These are phyloP conservation scores for Ibidorhyncha struthersii DNA, from an alignment of 2,113 vertebrate genomes.

Conservation along the genomic window DNA sequence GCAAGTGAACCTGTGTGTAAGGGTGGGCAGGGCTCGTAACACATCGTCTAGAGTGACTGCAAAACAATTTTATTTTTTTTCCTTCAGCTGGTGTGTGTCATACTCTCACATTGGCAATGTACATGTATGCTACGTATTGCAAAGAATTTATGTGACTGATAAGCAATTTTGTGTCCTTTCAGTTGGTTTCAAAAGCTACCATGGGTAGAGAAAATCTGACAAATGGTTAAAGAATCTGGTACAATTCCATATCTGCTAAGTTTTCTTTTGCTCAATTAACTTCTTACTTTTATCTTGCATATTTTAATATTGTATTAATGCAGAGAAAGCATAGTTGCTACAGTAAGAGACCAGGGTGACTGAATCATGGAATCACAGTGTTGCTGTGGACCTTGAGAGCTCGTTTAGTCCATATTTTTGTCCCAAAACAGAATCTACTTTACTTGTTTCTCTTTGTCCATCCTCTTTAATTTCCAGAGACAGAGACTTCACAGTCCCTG, in stretches of 20 bases:
- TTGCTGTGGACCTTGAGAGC: background rate
- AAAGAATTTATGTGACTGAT: background rate
- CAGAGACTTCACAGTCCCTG: background rate
- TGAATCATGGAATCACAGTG: background rate
- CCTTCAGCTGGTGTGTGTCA: background rate
- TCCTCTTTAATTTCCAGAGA: background rate
- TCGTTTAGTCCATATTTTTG: background rate
- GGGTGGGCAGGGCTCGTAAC: background rate
- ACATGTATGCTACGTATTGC: rapidly evolving
- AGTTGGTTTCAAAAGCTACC: background rate
- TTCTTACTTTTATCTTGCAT: background rate
- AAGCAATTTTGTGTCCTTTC: background rate
- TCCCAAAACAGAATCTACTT: background rate
- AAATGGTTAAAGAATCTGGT: too few species aligned
- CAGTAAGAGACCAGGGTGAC: background rate
- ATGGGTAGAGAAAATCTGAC: background rate
- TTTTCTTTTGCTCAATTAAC: background rate
- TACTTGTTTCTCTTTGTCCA: background rate
- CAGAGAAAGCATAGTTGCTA: background rate
- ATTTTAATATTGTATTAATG: background rate
- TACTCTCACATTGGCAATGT: too few species aligned
- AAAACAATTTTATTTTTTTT: background rate
- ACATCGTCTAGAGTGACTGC: background rate
- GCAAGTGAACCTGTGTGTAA: rapidly evolving
- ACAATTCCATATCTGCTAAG: background rate